These are phyloP conservation scores for Polyergus mexicanus DNA, from an alignment of 1,140 invertebrate species.

Conservation along the genomic window DNA sequence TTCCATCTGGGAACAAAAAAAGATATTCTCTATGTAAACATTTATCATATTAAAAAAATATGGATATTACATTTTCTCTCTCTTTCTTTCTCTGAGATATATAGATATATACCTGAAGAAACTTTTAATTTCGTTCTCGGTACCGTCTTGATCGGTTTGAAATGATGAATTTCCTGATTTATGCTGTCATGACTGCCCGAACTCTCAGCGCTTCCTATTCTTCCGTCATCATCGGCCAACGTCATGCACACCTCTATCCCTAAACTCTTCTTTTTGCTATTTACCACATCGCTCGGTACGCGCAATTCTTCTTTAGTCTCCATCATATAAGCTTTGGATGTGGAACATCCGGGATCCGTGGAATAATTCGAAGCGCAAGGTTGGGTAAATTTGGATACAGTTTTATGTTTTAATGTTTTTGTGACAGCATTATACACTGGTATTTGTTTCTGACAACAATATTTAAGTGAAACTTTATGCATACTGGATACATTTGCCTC, in stretches of 20 bases:
- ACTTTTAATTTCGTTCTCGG: slow-evolving; percentile 85
- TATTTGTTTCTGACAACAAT: slow-evolving; percentile 73
- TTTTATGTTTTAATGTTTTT: slow-evolving; percentile 77
- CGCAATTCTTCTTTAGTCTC: slow-evolving; percentile 87
- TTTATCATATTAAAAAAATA: background rate
- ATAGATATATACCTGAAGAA: slow-evolving; percentile 76
- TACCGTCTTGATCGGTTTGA: slow-evolving; percentile 88
- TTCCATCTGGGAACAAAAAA: slow-evolving; percentile 79
- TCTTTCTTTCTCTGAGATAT: background rate
- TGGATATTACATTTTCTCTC: background rate
- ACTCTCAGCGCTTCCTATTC: slow-evolving; percentile 84
- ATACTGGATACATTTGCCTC: slow-evolving; percentile 54
- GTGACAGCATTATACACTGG: slow-evolving; percentile 74
- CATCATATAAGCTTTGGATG: slow-evolving; percentile 82
- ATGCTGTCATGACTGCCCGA: slow-evolving; percentile 88
- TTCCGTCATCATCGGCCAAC: slow-evolving; percentile 76
- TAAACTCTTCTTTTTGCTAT: slow-evolving; percentile 84
- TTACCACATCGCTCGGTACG: slow-evolving; percentile 86
- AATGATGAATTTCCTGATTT: slow-evolving; percentile 88
- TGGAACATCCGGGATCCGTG: slow-evolving; percentile 79
- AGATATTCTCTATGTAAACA: background rate
- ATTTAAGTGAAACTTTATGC: slow-evolving; percentile 68
- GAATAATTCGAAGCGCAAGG: slow-evolving; percentile 73
- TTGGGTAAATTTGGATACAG: slow-evolving; percentile 69
- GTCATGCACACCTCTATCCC: slow-evolving; percentile 83